Evolutionary conservation across 1,140 invertebrate genomes (phyloP), one percentile per base, ranked within the genome.

Genomic region (Orchestia grillus): DNA sequence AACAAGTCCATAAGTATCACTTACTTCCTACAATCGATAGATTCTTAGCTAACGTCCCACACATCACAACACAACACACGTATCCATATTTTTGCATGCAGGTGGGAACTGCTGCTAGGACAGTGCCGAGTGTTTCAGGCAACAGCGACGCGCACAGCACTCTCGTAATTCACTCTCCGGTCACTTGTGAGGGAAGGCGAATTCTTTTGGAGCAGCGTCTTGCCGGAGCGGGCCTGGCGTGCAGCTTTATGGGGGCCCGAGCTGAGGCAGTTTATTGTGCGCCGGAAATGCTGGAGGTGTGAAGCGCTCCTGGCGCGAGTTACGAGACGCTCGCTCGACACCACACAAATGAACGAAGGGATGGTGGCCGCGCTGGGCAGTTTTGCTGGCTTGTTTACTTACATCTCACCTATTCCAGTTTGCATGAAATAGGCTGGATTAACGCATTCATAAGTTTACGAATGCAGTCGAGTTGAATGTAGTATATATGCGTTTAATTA

Each of bases 221-320:
- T 36, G 62, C 11, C 11, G 62, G 28, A 77, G 62, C 62, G 15
- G 62, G 1, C 15, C 28, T 15, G 44, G 92, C 40, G 36, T 8
- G 41, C 44, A 94, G 92, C 92, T 94, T 47, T 94, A 94, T 94
- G 43, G 6, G 0, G 92, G 44, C 92, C 41, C 40, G 6, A n/a
- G 11, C 3, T 11, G 92, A 44, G 92, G 43, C 41, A 94, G 36
- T 94, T 94, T 94, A n/a, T 94, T 94, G 92, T 44, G 41, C 19
- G 4, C 41, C 92, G 92, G 92, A 94, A 94, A 94, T 94, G 36
- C 92, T 44, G 92, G 11, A 94, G 44, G 92, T 94, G 92, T 47
- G 92, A 94, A 47, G 44, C 92, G 44, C 16, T 94, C 92, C 92
- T 44, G 3, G 11, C 44, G 40, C 1, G 92, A 94, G 40, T 45